These are phyloP conservation scores for Alethe castanea DNA, from an alignment of 2,113 vertebrate species.

Conservation along the genomic window DNA sequence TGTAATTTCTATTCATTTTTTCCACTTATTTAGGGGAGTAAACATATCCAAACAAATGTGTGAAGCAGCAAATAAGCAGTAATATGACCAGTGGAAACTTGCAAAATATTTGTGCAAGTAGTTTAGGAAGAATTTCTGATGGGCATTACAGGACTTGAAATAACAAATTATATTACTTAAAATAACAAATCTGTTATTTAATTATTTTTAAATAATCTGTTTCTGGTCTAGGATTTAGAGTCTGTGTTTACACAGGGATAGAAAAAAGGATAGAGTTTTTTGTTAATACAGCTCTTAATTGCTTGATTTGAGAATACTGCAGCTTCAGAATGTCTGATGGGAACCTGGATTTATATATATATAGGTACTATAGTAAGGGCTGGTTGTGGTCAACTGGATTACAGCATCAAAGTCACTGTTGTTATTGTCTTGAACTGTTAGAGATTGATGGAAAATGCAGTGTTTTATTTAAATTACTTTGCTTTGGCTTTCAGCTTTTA, in stretches of 20 bases:
- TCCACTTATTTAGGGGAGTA: not conserved
- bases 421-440: not conserved
- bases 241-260: not conserved
- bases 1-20: not conserved
- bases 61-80: not conserved
- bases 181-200: not conserved
- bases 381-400: not conserved
- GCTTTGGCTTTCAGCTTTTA: slow-evolving; percentile 82
- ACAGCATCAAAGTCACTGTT: not conserved
- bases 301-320: not conserved
- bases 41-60: not conserved
- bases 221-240: not conserved
- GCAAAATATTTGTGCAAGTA: not conserved
- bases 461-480: not conserved
- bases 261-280: not conserved
- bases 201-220: not conserved
- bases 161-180: not conserved
- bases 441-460: not conserved
- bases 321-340: not conserved
- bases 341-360: not conserved
- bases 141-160: not conserved
- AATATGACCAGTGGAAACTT: not conserved
- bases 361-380: not conserved
- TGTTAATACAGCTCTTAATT: not conserved
- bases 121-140: not conserved